Conservation (phyloP, 1,140 invertebrate genomes). For the Uloborus diversus region DNA sequence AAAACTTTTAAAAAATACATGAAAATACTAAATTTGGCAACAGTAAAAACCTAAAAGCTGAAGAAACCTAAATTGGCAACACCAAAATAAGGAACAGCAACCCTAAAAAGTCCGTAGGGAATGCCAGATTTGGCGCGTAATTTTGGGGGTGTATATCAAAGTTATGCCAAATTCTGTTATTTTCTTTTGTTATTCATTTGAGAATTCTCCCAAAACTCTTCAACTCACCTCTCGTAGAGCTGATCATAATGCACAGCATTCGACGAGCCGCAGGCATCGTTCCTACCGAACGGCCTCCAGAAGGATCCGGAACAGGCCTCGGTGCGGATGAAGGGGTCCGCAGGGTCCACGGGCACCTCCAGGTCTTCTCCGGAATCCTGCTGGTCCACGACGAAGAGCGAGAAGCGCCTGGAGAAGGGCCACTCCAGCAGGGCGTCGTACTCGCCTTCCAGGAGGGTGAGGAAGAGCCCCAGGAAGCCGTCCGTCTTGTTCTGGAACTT, state of each 20-base stretch:
- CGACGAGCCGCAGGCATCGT: conserved; percentile 39
- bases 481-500: conserved; percentile 42
- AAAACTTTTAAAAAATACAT: no score
- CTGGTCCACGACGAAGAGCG: conserved; percentile 40
- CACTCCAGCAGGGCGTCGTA: conserved; percentile 53
- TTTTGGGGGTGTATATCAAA: no score
- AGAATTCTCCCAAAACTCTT: no score
- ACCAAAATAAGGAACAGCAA: no score
- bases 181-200: no score
- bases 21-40: no score
- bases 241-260: conserved; percentile 19
- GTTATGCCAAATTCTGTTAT: no score
- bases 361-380: neutral
- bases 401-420: conserved; percentile 56
- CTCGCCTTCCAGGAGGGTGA: conserved; percentile 56
- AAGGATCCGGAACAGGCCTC: conserved; percentile 42
- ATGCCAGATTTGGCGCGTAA: no score
- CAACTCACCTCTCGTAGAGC: conserved; percentile 37
- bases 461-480: conserved; percentile 44
- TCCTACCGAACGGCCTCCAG: conserved; percentile 47
- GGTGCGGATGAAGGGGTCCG: neutral
- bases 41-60: no score
- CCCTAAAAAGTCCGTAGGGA: no score
- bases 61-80: no score
- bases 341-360: conserved; percentile 15